A percentile compares a stretch with the other conserved stretches of the same genome.
These are phyloP conservation scores for Oncorhynchus kisutch DNA, from an alignment of 2,113 vertebrate genomes.

Conservation along the genomic window DNA sequence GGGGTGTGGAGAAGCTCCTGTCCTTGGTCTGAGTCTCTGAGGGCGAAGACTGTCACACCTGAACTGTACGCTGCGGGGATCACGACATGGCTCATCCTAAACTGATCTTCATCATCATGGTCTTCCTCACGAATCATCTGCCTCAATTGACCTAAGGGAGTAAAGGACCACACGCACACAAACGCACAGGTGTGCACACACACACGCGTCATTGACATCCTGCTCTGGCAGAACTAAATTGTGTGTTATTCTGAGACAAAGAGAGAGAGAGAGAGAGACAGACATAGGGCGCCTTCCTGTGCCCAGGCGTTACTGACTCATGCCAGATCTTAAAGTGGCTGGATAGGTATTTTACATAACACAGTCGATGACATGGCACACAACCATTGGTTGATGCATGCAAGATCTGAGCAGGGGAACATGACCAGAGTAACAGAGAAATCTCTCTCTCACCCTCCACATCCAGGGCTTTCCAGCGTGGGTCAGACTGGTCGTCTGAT, in stretches of 20 bases:
- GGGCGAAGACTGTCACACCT: constrained; percentile 69
- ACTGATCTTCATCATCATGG: constrained; percentile 23
- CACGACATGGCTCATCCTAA: constrained; percentile 51
- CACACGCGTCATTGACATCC: neutral
- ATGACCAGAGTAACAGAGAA: too few relatives aligned
- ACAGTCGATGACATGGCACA: too few relatives aligned
- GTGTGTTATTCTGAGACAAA: neutral
- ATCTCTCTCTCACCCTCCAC: constrained; percentile 60
- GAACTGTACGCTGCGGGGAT: constrained; percentile 75
- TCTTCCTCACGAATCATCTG: constrained; percentile 59
- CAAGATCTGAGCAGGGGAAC: too few relatives aligned
- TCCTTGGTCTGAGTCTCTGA: constrained; percentile 43
- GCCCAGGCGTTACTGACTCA: too few relatives aligned
- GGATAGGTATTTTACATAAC: too few relatives aligned
- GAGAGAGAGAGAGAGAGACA: neutral
- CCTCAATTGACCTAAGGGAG: constrained; percentile 64
- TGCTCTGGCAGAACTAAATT: neutral
- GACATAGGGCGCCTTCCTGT: too few relatives aligned
- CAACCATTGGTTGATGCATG: too few relatives aligned
- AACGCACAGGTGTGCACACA: neutral
- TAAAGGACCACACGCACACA: neutral
- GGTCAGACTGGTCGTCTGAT: constrained; percentile 37
- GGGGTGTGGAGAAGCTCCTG: constrained; percentile 57
- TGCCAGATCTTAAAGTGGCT: too few relatives aligned
- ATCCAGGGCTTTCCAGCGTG: constrained; percentile 64